A percentile compares a stretch with the other conserved stretches of the same genome.
phyloP scores from a whole-genome alignment of 2,113 vertebrate genomes.

The Phaethornis superciliosus region DNA sequence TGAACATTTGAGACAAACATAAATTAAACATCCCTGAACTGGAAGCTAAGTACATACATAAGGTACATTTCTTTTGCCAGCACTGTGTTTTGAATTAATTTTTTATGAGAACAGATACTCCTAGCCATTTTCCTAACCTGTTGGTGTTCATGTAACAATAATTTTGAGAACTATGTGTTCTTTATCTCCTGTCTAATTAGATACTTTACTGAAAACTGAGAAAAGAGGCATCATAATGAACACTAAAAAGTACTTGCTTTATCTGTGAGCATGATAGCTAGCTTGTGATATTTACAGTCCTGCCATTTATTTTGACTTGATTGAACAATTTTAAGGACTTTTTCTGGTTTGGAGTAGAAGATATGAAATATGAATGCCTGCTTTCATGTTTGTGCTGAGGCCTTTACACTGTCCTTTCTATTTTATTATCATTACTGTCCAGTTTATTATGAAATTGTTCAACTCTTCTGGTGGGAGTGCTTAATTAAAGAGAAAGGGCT shows the following conservation, averaged over 20 bases:
- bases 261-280: neutral
- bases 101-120: neutral
- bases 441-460: slow-evolving; percentile 8
- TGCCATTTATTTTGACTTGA: neutral
- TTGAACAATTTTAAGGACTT: neutral
- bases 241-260: neutral
- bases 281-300: neutral
- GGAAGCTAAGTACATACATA: neutral
- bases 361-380: slow-evolving; percentile 1
- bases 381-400: slow-evolving; percentile 35
- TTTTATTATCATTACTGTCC: slow-evolving; percentile 13
- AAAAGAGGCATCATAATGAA: neutral
- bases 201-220: neutral
- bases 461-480: neutral
- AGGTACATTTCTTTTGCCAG: neutral
- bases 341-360: neutral
- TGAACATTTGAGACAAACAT: neutral
- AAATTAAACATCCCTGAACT: neutral
- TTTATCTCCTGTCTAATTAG: slow-evolving; percentile 1
- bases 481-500: slow-evolving; percentile 4
- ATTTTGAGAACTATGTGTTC: neutral
- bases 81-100: neutral
- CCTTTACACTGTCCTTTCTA: slow-evolving; percentile 8
- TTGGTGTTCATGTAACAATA: neutral
- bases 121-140: neutral